A percentile compares a stretch with the other conserved stretches of the same genome.
These are phyloP conservation scores for Acrobasis suavella DNA, from an alignment of 2,888 invertebrate genomes.

Conservation along the genomic window DNA sequence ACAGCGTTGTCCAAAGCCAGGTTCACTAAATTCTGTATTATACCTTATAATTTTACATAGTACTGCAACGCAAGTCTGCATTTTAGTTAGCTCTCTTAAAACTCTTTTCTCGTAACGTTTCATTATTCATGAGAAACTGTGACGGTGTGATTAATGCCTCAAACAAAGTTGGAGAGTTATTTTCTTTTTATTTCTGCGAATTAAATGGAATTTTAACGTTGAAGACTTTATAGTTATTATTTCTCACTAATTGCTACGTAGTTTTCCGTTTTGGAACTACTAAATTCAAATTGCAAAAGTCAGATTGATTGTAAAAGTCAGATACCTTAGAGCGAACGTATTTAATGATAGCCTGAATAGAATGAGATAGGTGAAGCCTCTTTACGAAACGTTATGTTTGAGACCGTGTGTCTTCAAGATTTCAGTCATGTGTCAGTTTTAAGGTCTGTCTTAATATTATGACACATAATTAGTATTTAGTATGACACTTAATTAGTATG, in stretches of 20 bases:
- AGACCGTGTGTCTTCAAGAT: too few relatives aligned
- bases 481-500: too few relatives aligned
- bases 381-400: too few relatives aligned
- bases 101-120: slow-evolving; percentile 46
- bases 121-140: slow-evolving; percentile 74
- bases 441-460: too few relatives aligned
- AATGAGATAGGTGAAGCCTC: too few relatives aligned
- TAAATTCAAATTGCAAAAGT: neutral
- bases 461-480: too few relatives aligned
- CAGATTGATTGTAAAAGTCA: neutral
- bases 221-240: slow-evolving; percentile 3
- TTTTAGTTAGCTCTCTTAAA: slow-evolving; percentile 29
- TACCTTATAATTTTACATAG: slow-evolving; percentile 7
- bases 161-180: slow-evolving; percentile 70
- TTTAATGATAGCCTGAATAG: too few relatives aligned
- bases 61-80: slow-evolving; percentile 26
- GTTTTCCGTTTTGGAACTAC: neutral
- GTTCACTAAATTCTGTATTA: neutral
- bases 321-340: too few relatives aligned
- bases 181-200: slow-evolving; percentile 40
- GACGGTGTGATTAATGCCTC: slow-evolving; percentile 76
- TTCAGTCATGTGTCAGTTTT: too few relatives aligned
- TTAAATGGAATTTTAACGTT: slow-evolving; percentile 18
- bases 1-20: neutral
- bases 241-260: neutral